Evolutionary conservation across 1,140 invertebrate genomes (phyloP), one percentile per base, ranked within the genome.

Genomic region (Pemphigus obesinymphae): DNA sequence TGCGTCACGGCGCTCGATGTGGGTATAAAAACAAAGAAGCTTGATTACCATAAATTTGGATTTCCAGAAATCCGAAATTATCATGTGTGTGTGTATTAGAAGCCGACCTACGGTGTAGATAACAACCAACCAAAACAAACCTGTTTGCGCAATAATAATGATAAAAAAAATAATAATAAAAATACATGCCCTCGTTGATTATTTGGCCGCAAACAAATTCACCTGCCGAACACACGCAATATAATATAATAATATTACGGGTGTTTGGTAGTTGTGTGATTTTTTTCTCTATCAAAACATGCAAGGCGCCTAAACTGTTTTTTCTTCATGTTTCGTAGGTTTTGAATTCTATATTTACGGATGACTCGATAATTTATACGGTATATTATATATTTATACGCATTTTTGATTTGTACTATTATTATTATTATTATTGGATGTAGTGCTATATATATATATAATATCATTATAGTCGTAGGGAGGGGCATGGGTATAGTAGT

Each of bases 241-340:
- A n/a, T n/a, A n/a, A n/a, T n/a, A n/a, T n/a, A 53, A 55, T 83
- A 82, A 40, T 83, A 82, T 31, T n/a, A 6, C 23, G 26, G 26
- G 43, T 72, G 43, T 48, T 48, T 48, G 48, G 20, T 48, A 11
- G 7, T 31, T 26, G 15, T 26, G 11, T 29, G 10, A 43, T 43
- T 26, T 70, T 43, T 43, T 70, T 15, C 3, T 1, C 37, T 5
- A n/a, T 40, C 8, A 8, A 68, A 66, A 11, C 37, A 43, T 70
- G 2, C 13, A 26, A 29, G 11, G 37, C 11, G 43, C 4, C 37
- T 40, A 40, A 5, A 4, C 37, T 40, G 37, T 40, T n/a, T n/a
- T n/a, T n/a, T n/a, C n/a, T n/a, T n/a, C n/a, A n/a, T n/a, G n/a
- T n/a, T n/a, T n/a, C n/a, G n/a, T n/a, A n/a, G n/a, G n/a, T n/a